These are phyloP conservation scores for Stichopus horrens DNA, from an alignment of 53 echinoderm and acorn worm species.

Conservation along the genomic window DNA sequence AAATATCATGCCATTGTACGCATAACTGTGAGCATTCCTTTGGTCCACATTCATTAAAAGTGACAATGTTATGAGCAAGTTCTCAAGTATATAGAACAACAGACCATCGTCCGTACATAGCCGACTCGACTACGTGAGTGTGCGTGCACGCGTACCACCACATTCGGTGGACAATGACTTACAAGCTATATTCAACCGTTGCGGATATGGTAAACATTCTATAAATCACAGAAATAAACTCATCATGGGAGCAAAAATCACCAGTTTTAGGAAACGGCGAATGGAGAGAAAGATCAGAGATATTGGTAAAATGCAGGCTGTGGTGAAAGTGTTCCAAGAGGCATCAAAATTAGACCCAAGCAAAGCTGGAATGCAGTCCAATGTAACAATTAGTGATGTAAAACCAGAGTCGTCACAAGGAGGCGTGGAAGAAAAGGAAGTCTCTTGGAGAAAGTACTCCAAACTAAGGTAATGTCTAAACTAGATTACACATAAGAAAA, in stretches of 20 bases:
- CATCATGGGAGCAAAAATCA: background rate
- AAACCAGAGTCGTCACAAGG: background rate
- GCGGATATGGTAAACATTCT: too few species aligned
- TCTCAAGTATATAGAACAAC: too few species aligned
- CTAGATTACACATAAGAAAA: background rate
- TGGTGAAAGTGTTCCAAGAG: background rate
- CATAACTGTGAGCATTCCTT: too few species aligned
- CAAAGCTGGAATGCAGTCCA: background rate
- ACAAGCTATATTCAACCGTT: too few species aligned
- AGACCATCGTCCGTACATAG: too few species aligned
- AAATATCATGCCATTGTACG: too few species aligned
- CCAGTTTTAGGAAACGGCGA: background rate
- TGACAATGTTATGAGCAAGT: too few species aligned
- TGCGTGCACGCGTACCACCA: too few species aligned
- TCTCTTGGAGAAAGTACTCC: background rate
- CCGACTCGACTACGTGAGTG: too few species aligned
- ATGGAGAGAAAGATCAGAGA: slow-evolving; percentile 1
- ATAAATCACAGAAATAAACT: background rate
- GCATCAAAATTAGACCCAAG: background rate
- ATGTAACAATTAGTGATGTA: background rate
- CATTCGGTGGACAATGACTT: too few species aligned
- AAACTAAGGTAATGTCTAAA: background rate
- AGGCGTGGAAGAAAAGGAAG: background rate
- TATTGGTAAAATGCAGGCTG: slow-evolving; percentile 14
- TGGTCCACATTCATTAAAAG: too few species aligned